Evolutionary conservation across 2,797 vertebrate species (phyloP).

Genomic region (Melanitta fusca): DNA sequence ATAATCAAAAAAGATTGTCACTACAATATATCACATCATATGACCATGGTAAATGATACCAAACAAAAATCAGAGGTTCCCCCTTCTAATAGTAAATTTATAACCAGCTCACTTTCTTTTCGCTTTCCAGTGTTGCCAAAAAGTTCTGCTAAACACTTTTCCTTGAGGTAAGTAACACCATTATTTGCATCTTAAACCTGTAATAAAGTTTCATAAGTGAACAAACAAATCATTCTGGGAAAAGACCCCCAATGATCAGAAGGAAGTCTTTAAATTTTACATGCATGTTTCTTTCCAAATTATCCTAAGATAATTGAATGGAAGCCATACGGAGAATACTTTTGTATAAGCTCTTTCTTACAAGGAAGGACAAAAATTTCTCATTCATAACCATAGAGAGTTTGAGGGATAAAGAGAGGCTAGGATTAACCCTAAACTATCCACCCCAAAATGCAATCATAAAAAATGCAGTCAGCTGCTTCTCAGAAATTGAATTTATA

Average conservation of each 20-base stretch:
- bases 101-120: not conserved
- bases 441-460: not conserved
- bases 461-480: not conserved
- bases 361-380: not conserved
- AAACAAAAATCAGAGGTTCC: not conserved
- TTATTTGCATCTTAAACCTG: not conserved
- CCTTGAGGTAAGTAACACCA: not conserved
- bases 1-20: not conserved
- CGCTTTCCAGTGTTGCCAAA: not conserved
- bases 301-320: not conserved
- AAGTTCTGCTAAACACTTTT: not conserved
- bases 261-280: not conserved
- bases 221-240: not conserved
- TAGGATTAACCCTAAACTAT: not conserved
- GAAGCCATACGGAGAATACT: not conserved
- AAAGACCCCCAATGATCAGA: not conserved
- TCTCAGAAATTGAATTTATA: not conserved
- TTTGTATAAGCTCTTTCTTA: not conserved
- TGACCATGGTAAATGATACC: not conserved
- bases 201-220: not conserved
- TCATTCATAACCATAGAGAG: not conserved
- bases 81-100: not conserved
- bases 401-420: not conserved
- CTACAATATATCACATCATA: not conserved
- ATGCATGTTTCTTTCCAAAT: not conserved